Evolutionary conservation across 2,888 invertebrate species (phyloP), one percentile per base, ranked within the genome.

Genomic region (Lycophotia porphyrea): DNA sequence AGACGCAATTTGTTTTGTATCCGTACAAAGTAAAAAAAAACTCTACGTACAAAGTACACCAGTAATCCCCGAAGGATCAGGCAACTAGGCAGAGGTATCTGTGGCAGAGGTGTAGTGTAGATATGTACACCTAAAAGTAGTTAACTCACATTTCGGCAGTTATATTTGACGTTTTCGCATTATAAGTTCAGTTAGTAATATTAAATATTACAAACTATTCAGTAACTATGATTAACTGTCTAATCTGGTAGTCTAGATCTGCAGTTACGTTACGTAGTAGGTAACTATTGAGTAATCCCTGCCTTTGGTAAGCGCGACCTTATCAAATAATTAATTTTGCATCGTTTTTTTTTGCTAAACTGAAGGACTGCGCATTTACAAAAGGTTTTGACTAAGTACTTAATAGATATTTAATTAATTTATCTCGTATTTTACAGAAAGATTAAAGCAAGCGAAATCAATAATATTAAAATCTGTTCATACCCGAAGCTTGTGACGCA

Each of bases 401-500:
- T 52, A 39, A 52, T 24, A 34, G 0, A 15, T 31, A 11, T 39
- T 5, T 52, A 31, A 47, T 21, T 27, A 18, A 63, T 36, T 24
- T n/a, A 44, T 47, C 2, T 74, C 11, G 15, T 49, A 24, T 67
- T 66, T 39, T 34, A 21, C 21, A 11, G 15, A 39, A 55, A 73
- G 24, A 55, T 13, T 64, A 31, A 34, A 24, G 31, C 31, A 27
- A 71, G 24, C 15, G 0, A 58, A 42, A 52, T 49, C 1, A 47
- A 36, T 52, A 39, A 55, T 71, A 64, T 65, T 60, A 18, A 36
- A 81, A 72, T 78, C 67, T 74, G 52, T 72, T 77, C 61, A 65
- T 42, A 66, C 68, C 27, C 65, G 36, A 13, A 67, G 65, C 76
- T 68, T 36, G 67, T 84, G 84, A 86, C 79, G 76, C 80, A 82